Evolutionary conservation across 37 sponge, comb jelly and placozoan genomes (phyloP).

Genomic region (Agelas oroides): DNA sequence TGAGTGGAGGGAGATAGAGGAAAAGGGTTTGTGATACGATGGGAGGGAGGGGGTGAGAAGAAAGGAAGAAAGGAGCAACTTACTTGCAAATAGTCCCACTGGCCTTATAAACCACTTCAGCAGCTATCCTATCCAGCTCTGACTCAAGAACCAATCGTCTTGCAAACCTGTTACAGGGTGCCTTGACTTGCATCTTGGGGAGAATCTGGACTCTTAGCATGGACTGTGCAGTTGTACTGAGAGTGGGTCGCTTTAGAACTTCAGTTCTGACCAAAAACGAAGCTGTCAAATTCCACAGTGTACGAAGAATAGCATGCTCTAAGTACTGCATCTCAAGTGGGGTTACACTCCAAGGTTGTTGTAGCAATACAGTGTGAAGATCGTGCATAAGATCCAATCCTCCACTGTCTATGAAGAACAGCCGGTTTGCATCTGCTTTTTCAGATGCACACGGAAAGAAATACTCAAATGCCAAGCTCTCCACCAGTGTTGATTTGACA

Average conservation of each 20-base stretch:
- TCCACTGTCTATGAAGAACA: slow-evolving; percentile 26
- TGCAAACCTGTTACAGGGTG: not conserved
- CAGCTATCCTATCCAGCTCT: not conserved
- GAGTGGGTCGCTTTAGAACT: not conserved
- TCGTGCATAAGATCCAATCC: slow-evolving; percentile 18
- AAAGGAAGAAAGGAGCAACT: not conserved
- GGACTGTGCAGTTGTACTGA: not conserved
- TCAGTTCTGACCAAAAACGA: not conserved
- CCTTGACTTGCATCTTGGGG: not conserved
- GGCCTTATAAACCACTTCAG: slow-evolving; percentile 24
- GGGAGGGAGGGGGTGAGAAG: no score
- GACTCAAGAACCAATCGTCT: not conserved
- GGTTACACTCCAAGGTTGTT: slow-evolving; percentile 19
- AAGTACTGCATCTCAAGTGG: slow-evolving; percentile 26
- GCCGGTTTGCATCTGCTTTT: slow-evolving; percentile 17
- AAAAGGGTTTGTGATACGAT: no score
- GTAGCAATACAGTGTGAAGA: slow-evolving; percentile 14
- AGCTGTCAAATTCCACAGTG: slow-evolving; percentile 21
- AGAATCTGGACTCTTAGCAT: slow-evolving; percentile 11
- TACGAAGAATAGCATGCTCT: slow-evolving; percentile 7
- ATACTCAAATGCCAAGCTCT: slow-evolving; percentile 1
- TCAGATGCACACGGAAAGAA: not conserved
- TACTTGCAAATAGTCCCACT: slow-evolving; percentile 29
- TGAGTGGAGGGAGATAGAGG: not conserved
- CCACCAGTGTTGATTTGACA: not conserved